Evolutionary conservation across 2,888 invertebrate genomes (phyloP), one percentile per base, ranked within the genome.

Genomic region (Mechanitis mazaeus): DNA sequence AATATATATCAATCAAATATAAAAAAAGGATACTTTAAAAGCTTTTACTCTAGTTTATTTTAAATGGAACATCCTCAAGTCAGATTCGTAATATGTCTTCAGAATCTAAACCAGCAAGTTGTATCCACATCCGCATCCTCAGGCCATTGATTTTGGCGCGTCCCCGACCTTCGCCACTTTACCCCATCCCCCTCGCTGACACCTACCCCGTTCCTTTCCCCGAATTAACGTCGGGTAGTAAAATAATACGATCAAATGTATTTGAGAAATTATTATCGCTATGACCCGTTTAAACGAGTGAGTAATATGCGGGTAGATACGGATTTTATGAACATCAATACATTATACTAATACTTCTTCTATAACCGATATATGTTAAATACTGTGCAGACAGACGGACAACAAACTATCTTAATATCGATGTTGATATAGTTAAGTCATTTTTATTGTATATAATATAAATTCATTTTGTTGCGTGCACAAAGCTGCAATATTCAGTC

Each of bases 111-210:
- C 46, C 47, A n/a, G 54, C 42, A 33, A 50, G 35, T 12, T 56
- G 54, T 53, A 53, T 63, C 55, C 56, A 45, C 57, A 65, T 60
- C 53, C 61, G 60, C 60, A 55, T 57, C 33, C 59, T 54, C 28
- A 58, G 45, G 56, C 67, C 65, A 71, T 69, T 67, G 69, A 73
- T 69, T 71, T 69, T 63, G 65, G 64, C 67, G 68, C 64, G 70
- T 66, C 69, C 71, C 65, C 69, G 70, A 70, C 70, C 71, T 71
- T 72, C 65, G 64, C 12, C 45, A 35, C 45, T 54, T 45, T 55
- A 20, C 46, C 53, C 46, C 38, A 33, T 20, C 55, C 54, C 61
- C 55, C 47, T 33, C 55, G 33, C 28, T 11, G 28, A 50, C 45
- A 53, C 46, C 59, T 33, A 28, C 47, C 31, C 57, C 59, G 35